Base-by-base conservation (phyloP, 2,113 vertebrate genomes). In the Hypocryptadius cinnamomeus region DNA sequence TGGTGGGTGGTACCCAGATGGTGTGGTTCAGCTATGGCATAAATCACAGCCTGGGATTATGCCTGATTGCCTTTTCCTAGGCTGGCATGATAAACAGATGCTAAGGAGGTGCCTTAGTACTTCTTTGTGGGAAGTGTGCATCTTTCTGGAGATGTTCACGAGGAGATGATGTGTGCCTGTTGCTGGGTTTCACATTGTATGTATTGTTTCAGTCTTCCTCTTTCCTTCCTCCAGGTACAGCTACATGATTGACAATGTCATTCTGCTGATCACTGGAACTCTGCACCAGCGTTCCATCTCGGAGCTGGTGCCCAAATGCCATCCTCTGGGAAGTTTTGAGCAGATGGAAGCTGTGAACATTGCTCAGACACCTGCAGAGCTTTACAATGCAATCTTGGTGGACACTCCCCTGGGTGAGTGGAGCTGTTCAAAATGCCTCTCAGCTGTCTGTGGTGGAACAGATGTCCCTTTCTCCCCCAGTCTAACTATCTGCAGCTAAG, bases 341-440 rank as follows among this genome's bases (percentile, higher is more conserved):
- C 99, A 99, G 98, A 99, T 99, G 99, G 99, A 99, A 97, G 99
- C 99, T 0, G 99, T 99, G 89, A 99, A 99, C 96, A 99, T 99
- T 24, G 99, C 99, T 8, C 99, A 99, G 98, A 99, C 99, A 4
- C 99, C 99, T 3, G 99, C 99, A 0, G 99, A 99, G 95, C 98
- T 99, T 35, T 99, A 99, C 98, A 99, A 99, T 81, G 99, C 99
- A 85, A 99, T 99, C 94, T 97, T 99, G 96, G 99, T 99, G 95
- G 99, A 99, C 97, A 99, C 99, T 3, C 99, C 99, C 24, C 97
- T 99, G 50, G 99, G 99, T 99, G 96, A 96, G 98, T 57, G 3
- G 16, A 73, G 82, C 61, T 17, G 25, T 73, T 82, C 92, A 37
- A 47, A 87, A 50, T 48, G 33, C 44, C 31, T 66, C 64, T 72